Conservation (phyloP, 2,797 vertebrate species). For the Petrocephalus sullivani region DNA sequence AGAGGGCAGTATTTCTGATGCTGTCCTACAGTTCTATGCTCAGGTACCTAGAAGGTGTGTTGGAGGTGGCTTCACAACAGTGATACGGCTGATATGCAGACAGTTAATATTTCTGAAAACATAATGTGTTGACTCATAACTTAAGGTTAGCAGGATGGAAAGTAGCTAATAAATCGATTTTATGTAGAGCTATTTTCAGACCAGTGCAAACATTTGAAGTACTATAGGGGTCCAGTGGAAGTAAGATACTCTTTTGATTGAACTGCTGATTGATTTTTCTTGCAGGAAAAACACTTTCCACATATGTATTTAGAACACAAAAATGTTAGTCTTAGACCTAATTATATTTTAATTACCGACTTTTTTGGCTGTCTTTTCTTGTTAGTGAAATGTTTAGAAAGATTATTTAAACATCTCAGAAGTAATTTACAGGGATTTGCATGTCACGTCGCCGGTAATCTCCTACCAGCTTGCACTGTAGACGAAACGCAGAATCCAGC, state of each 20-base stretch:
- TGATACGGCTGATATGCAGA: not conserved
- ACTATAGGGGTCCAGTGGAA: not conserved
- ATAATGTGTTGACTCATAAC: not conserved
- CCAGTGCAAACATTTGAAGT: not conserved
- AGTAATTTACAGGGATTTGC: not conserved
- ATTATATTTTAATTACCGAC: not conserved
- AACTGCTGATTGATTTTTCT: not conserved
- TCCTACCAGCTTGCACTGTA: not conserved
- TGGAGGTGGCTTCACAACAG: slow-evolving; percentile 36
- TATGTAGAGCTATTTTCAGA: not conserved
- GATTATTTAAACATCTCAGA: not conserved
- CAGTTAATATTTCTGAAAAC: not conserved
- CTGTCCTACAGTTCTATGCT: not conserved
- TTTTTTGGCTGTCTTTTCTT: not conserved
- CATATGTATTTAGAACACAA: not conserved
- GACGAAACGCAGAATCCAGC: not conserved
- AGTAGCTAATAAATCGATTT: not conserved
- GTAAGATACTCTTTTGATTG: not conserved
- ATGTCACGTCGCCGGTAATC: not conserved
- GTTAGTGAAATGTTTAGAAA: not conserved
- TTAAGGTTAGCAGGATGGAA: not conserved
- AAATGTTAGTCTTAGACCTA: not conserved
- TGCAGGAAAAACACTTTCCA: not conserved
- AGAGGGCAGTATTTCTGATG: slow-evolving; percentile 50
- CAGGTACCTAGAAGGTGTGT: not conserved